Evolutionary conservation across 2,113 vertebrate species (phyloP).

Genomic region (Meles meles): DNA sequence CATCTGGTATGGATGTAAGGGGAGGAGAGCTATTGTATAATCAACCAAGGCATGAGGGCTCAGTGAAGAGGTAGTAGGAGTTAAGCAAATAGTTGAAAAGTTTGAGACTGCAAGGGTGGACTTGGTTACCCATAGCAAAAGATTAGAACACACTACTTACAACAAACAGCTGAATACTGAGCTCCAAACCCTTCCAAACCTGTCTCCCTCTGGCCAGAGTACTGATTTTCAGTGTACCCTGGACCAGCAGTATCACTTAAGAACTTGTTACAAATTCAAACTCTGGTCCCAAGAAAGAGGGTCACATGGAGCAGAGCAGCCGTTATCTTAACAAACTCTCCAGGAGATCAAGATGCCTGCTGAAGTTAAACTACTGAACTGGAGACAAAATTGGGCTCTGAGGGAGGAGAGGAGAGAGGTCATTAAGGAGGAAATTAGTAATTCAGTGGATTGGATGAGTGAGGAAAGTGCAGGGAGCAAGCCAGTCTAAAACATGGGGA

Average conservation of each 20-base stretch:
- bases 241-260: not conserved
- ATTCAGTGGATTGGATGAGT: not conserved
- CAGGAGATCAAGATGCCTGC: not conserved
- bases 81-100: not conserved
- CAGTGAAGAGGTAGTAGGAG: not conserved
- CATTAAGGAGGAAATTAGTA: not conserved
- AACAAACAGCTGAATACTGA: not conserved
- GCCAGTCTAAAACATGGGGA: not conserved
- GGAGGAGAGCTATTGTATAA: not conserved
- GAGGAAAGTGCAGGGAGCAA: not conserved
- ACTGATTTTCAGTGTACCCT: not conserved
- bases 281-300: not conserved
- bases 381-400: not conserved
- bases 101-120: not conserved
- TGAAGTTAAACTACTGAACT: not conserved
- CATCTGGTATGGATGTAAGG: not conserved
- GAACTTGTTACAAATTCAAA: not conserved
- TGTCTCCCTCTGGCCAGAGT: not conserved
- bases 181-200: not conserved
- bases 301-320: fast-evolving
- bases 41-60: not conserved
- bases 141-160: not conserved
- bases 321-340: not conserved
- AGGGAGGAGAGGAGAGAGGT: not conserved
- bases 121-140: not conserved